Evolutionary conservation across 2,113 vertebrate species (phyloP), one percentile per base, ranked within the genome.

Genomic region (Sinocyclocheilus grahami): DNA sequence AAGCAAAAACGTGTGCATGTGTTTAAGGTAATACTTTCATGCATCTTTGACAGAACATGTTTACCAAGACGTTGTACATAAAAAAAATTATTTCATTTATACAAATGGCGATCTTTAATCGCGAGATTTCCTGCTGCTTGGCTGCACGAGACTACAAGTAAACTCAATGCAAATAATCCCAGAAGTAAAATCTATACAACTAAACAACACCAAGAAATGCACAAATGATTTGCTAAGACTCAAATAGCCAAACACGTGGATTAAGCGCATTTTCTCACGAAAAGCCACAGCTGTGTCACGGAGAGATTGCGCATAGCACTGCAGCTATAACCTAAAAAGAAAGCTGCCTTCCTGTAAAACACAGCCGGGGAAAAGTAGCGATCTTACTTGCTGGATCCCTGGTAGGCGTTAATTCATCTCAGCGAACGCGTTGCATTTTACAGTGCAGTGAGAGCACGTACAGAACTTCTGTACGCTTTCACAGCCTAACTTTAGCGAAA

Each of bases 321-420:
- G 24, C 46, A 55, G 9, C 46, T 67, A 22, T 33, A 51, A 14
- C n/a, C 22, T 67, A 4, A 55, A 78, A 78, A 78, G 4, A 53
- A 30, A 20, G 16, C 39, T 51, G 18, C 14, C 63, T 53, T 65
- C 60, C 78, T 48, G n/a, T 65, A 65, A 65, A 46, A 65, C n/a
- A 81, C 14, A 20, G 63, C 10, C 11, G 18, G 0, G 20, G 3
- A 11, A 3, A 20, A 42, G 20, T 27, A 27, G 42, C 46, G 9
- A 37, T 80, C 78, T 80, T 80, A 82, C 63, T 22, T 42, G 11
- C 53, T 42, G 42, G 27, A 71, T 82, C 80, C 82, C 53, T 80
- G 53, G 30, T 27, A 20, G 76, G 13, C n/a, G 48, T 72, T 83
- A 37, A 58, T 39, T 4, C 69, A 74, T 60, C 20, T 30, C 82